Percentiles rank a stretch among this genome's conserved stretches.
These are phyloP conservation scores for Drosophila hydei DNA, from an alignment of 1,140 invertebrate species.

Conservation along the genomic window DNA sequence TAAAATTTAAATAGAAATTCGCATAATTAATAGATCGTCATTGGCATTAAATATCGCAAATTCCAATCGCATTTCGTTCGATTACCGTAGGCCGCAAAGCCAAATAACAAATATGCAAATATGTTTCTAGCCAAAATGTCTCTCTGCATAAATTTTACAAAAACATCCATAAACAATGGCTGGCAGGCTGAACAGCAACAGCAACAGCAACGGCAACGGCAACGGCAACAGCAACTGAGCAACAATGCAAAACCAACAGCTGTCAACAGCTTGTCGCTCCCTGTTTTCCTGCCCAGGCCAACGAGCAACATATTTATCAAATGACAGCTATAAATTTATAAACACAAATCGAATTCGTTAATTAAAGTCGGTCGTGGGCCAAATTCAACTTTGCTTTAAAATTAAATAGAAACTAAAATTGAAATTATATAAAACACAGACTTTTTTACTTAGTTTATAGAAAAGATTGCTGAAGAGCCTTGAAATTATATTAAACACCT, in stretches of 20 bases:
- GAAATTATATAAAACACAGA: too few species aligned
- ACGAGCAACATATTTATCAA: conserved; percentile 62
- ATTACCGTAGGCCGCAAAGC: conserved; percentile 26
- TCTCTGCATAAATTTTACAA: conserved; percentile 75
- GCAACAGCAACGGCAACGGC: too few species aligned
- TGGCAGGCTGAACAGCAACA: too few species aligned
- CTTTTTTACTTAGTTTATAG: too few species aligned
- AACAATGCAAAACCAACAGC: conserved; percentile 67
- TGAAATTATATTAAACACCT: too few species aligned
- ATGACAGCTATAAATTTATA: conserved; percentile 51
- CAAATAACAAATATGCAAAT: conserved; percentile 57
- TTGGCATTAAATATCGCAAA: conserved; percentile 7
- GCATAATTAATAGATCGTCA: conserved; percentile 66
- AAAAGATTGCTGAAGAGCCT: too few species aligned
- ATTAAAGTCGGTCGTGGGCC: conserved; percentile 45
- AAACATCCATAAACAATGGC: conserved; percentile 35
- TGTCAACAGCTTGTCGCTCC: conserved; percentile 68
- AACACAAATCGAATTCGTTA: conserved; percentile 59
- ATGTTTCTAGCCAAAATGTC: conserved; percentile 70
- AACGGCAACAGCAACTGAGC: conserved; percentile 4
- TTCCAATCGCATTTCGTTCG: conserved; percentile 15
- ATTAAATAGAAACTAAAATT: too few species aligned
- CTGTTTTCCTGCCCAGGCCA: conserved; percentile 9
- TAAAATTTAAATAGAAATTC: conserved; percentile 14
- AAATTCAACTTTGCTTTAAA: too few species aligned